Conservation (phyloP, 2,113 vertebrate species). For the Menura novaehollandiae region DNA sequence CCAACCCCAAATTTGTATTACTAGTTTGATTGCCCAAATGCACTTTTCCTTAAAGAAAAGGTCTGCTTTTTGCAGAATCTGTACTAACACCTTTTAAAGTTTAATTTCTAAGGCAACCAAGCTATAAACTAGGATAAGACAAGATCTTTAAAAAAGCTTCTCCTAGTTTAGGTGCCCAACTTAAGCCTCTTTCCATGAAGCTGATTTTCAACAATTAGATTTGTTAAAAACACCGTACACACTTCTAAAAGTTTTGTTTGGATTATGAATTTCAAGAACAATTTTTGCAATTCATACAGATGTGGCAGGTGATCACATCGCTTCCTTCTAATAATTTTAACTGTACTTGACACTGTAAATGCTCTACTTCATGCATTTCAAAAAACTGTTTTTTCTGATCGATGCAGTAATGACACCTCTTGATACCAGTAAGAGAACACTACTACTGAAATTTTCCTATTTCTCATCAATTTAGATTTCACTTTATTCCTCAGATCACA, state of each 20-base stretch:
- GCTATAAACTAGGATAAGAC: neutral
- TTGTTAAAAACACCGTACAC: neutral
- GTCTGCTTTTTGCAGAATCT: neutral
- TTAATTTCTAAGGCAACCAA: neutral
- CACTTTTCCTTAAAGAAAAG: neutral
- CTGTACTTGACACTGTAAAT: neutral
- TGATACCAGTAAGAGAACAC: neutral
- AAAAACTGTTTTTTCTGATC: neutral
- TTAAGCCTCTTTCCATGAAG: neutral
- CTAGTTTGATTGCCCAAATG: neutral
- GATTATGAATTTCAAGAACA: neutral
- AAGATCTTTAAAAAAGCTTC: neutral
- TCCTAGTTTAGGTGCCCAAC: neutral
- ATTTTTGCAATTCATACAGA: neutral
- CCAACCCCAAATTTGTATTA: neutral
- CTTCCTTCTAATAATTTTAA: neutral
- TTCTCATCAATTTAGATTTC: neutral
- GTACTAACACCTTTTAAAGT: neutral
- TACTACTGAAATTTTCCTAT: neutral
- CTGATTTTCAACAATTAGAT: neutral
- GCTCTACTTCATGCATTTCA: neutral
- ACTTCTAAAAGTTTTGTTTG: neutral
- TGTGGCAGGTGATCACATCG: neutral
- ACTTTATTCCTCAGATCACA: neutral
- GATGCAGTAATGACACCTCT: neutral